These are phyloP conservation scores for Aphidius colemani DNA, from an alignment of 2,888 invertebrate genomes.

Conservation along the genomic window DNA sequence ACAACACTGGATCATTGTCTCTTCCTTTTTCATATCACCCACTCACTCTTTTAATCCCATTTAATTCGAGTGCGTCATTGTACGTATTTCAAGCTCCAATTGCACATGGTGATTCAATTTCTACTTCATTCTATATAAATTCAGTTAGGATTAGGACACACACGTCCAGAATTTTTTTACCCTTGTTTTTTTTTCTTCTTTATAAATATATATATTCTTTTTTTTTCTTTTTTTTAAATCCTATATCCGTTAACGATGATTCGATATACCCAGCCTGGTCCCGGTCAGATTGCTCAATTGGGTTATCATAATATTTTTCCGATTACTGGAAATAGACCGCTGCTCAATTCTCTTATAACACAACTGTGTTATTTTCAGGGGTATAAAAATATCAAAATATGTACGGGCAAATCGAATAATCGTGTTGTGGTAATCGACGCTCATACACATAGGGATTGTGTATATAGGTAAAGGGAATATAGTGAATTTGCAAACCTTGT, in stretches of 20 bases:
- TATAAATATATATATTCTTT: conserved; percentile 12
- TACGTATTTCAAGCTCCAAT: conserved; percentile 31
- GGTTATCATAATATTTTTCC: conserved; percentile 59
- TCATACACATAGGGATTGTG: background rate
- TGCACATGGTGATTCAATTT: conserved; percentile 28
- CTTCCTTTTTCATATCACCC: background rate
- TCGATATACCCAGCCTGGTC: conserved; percentile 46
- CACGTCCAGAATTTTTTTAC: conserved; percentile 9
- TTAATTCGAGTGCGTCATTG: conserved; percentile 48
- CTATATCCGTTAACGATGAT: conserved; percentile 58
- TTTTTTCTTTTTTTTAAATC: conserved; percentile 42
- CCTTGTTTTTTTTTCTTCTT: conserved; percentile 17
- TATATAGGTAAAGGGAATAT: background rate
- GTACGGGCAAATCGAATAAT: conserved; percentile 41
- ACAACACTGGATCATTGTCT: background rate
- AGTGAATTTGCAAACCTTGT: conserved; percentile 10
- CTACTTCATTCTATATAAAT: conserved; percentile 34
- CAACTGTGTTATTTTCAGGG: background rate
- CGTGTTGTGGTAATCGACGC: conserved; percentile 33
- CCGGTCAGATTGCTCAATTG: conserved; percentile 49
- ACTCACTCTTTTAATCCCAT: conserved; percentile 5
- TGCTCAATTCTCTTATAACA: too few species aligned
- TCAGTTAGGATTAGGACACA: conserved; percentile 51
- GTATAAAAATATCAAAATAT: background rate
- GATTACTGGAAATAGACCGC: conserved; percentile 40